phyloP scores from a whole-genome alignment of 2,888 invertebrate species.

The Calephelis perditalis region DNA sequence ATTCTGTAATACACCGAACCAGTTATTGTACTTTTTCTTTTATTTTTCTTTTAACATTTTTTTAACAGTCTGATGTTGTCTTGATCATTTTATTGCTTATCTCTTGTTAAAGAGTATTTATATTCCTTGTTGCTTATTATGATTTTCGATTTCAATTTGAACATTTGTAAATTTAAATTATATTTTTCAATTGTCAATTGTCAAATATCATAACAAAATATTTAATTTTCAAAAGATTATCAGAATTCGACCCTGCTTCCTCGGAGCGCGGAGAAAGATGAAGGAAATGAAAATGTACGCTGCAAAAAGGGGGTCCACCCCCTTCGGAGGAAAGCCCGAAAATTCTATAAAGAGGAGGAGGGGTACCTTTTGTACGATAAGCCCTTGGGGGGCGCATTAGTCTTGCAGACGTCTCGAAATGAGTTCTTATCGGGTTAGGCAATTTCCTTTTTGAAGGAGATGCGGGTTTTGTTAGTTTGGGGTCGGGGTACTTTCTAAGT shows the following conservation, averaged over 20 bases:
- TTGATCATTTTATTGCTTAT: not conserved
- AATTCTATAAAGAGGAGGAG: slow-evolving; percentile 73
- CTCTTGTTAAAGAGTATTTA: too few species aligned
- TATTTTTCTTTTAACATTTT: too few species aligned
- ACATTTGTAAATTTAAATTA: not conserved
- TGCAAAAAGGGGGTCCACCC: slow-evolving; percentile 69
- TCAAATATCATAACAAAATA: not conserved
- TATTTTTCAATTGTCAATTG: not conserved
- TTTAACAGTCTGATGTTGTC: too few species aligned
- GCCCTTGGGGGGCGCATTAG: slow-evolving; percentile 60
- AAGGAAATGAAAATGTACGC: slow-evolving; percentile 78
- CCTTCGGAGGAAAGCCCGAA: slow-evolving; percentile 56
- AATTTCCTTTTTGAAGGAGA: slow-evolving; percentile 58
- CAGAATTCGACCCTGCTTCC: slow-evolving; percentile 47
- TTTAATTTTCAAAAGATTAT: not conserved
- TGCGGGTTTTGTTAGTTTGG: slow-evolving; percentile 31
- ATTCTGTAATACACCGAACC: too few species aligned
- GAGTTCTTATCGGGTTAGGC: slow-evolving; percentile 66
- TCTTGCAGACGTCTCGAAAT: slow-evolving; percentile 61
- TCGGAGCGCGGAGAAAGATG: slow-evolving; percentile 74
- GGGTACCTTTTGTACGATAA: slow-evolving; percentile 74
- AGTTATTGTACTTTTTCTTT: too few species aligned
- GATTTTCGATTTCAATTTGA: not conserved
- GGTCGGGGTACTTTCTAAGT: slow-evolving; percentile 13
- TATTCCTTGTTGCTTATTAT: not conserved